Evolutionary conservation across 2,888 invertebrate species (phyloP).

Genomic region (Amphimallon solstitiale): DNA sequence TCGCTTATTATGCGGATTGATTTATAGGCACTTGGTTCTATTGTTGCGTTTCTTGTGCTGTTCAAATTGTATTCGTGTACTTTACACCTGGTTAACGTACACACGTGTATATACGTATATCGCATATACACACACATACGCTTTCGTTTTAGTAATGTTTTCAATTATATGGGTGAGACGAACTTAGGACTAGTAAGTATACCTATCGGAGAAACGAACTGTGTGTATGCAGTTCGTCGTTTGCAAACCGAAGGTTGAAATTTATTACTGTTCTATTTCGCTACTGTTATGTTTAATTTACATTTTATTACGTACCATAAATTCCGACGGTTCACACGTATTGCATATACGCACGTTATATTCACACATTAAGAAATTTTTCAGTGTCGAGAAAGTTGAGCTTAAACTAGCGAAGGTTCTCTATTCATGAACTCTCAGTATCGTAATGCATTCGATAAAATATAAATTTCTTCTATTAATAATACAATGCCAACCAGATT

Average conservation of each 20-base stretch:
- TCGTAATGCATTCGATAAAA: too few relatives aligned
- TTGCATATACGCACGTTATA: background rate
- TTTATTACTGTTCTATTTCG: conserved; percentile 38
- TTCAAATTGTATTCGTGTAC: conserved; percentile 37
- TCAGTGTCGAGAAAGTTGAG: conserved; percentile 3
- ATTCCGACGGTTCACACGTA: conserved; percentile 20
- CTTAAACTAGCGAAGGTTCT: background rate
- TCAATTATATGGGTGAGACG: background rate
- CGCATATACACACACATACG: background rate
- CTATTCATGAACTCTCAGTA: too few relatives aligned
- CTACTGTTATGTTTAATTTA: conserved; percentile 40
- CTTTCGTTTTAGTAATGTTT: conserved; percentile 10
- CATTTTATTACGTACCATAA: conserved; percentile 28
- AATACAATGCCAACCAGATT: too few relatives aligned
- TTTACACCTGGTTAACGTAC: conserved; percentile 47
- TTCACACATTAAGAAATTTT: conserved; percentile 1
- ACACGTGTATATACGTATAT: background rate
- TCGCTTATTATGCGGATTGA: conserved; percentile 48
- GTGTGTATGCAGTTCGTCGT: conserved; percentile 12
- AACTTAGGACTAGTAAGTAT: background rate
- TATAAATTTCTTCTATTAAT: too few relatives aligned
- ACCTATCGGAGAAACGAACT: conserved; percentile 5
- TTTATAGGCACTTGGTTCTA: conserved; percentile 45
- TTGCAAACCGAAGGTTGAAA: conserved; percentile 22
- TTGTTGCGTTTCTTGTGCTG: conserved; percentile 39